Percentiles rank a stretch among this genome's conserved stretches.
Conservation (phyloP, 1,140 invertebrate species). For the Cotesia chilonis region DNA sequence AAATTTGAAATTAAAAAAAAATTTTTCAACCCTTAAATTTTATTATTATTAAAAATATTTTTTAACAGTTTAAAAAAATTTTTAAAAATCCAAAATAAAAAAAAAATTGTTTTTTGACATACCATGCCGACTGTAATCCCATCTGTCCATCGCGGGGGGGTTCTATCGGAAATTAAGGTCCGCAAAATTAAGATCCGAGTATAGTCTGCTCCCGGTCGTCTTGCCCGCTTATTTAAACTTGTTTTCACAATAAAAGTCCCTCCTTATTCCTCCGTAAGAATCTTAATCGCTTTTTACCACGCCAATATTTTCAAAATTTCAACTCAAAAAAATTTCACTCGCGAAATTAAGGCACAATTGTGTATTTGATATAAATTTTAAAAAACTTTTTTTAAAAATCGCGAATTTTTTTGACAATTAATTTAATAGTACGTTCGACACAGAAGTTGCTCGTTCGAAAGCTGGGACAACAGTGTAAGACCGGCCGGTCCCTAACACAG, state of each 20-base stretch:
- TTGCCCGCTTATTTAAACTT: constrained; percentile 44
- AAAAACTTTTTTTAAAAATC: too few species aligned
- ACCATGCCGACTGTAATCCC: constrained; percentile 62
- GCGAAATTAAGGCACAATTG: too few species aligned
- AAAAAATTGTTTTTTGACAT: constrained; percentile 18
- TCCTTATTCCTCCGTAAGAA: not conserved
- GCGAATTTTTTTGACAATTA: too few species aligned
- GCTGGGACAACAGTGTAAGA: constrained; percentile 36
- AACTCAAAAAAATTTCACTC: too few species aligned
- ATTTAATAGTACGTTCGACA: not conserved
- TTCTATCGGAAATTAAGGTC: constrained; percentile 56
- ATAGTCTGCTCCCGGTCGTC: constrained; percentile 57
- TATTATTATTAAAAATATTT: too few species aligned
- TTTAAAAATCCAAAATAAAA: too few species aligned
- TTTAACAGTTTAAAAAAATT: too few species aligned
- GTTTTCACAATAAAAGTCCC: constrained; percentile 22
- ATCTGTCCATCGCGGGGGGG: constrained; percentile 55
- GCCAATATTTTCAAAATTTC: too few species aligned
- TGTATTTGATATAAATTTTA: too few species aligned
- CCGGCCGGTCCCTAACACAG: constrained; percentile 57
- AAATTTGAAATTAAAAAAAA: too few species aligned
- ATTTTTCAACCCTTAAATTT: too few species aligned
- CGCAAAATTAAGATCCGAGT: constrained; percentile 61
- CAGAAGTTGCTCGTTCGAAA: not conserved
- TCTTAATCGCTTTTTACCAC: not conserved